Conservation (phyloP, 2,888 invertebrate species). For the Endomychus coccineus region DNA sequence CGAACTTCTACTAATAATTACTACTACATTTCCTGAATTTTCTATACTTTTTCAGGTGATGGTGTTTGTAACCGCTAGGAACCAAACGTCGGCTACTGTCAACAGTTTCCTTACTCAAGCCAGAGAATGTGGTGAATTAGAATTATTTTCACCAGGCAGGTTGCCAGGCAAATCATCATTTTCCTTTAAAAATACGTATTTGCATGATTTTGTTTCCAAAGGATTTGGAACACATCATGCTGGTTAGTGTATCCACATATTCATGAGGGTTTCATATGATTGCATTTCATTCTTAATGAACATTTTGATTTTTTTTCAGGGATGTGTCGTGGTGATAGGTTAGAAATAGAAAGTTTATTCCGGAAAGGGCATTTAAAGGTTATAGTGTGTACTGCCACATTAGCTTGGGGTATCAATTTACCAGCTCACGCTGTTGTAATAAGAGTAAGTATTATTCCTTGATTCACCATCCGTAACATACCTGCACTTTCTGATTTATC, state of each 20-base stretch:
- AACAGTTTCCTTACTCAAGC: conserved; percentile 77
- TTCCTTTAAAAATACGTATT: conserved; percentile 70
- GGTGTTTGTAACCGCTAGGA: conserved; percentile 98
- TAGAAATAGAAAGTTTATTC: conserved; percentile 72
- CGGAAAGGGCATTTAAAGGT: conserved; percentile 80
- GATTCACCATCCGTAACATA: no score
- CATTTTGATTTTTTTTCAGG: conserved; percentile 41
- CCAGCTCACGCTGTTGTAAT: conserved; percentile 98
- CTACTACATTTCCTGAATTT: no score
- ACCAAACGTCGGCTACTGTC: conserved; percentile 89
- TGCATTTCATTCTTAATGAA: no score
- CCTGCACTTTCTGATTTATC: no score
- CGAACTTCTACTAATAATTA: not conserved
- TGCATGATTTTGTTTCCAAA: conserved; percentile 74
- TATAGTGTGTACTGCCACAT: conserved; percentile 91
- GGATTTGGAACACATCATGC: conserved; percentile 97
- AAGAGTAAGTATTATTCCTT: conserved; percentile 62
- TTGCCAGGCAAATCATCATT: conserved; percentile 63
- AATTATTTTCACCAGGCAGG: conserved; percentile 60
- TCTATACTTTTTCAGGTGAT: conserved; percentile 55
- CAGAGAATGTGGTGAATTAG: conserved; percentile 62
- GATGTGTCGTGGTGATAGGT: conserved; percentile 46
- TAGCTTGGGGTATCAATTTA: conserved; percentile 99
- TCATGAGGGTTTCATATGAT: not conserved
- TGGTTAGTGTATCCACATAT: conserved; percentile 67